Evolutionary conservation across 2,797 vertebrate species (phyloP).

Genomic region (Phylloscopus collybita): DNA sequence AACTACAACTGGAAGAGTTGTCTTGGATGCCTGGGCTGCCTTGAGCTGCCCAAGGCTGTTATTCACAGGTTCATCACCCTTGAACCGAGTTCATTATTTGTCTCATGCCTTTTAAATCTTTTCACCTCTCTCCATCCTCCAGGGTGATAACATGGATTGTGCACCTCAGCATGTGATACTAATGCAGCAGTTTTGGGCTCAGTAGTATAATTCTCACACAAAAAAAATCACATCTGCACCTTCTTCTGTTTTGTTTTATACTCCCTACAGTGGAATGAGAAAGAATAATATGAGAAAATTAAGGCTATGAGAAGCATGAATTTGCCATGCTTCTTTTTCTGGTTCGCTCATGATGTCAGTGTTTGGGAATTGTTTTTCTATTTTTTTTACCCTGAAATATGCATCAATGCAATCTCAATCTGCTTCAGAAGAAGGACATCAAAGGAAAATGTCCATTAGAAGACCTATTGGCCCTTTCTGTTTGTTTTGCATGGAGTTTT

Average conservation of each 20-base stretch:
- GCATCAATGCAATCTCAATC: background rate
- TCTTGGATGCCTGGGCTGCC: background rate
- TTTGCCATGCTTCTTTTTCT: background rate
- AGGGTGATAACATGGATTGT: background rate
- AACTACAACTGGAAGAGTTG: background rate
- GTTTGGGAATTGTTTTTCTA: background rate
- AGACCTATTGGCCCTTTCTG: slow-evolving; percentile 4
- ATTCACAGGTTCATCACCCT: background rate
- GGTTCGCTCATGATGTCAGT: slow-evolving; percentile 24
- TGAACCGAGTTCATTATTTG: background rate
- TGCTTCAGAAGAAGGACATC: background rate
- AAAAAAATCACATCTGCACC: background rate
- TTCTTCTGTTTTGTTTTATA: slow-evolving; percentile 7
- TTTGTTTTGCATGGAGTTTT: background rate
- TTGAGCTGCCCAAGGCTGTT: background rate
- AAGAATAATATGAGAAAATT: slow-evolving; percentile 45
- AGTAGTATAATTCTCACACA: background rate
- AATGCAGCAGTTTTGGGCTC: background rate
- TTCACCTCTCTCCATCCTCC: background rate
- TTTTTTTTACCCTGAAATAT: background rate
- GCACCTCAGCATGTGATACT: background rate
- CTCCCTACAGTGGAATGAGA: slow-evolving; percentile 26
- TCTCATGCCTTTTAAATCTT: background rate
- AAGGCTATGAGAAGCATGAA: slow-evolving; percentile 27
- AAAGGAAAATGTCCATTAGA: background rate